phyloP scores from a whole-genome alignment of 2,797 vertebrate genomes.

The Petrocephalus sullivani region DNA sequence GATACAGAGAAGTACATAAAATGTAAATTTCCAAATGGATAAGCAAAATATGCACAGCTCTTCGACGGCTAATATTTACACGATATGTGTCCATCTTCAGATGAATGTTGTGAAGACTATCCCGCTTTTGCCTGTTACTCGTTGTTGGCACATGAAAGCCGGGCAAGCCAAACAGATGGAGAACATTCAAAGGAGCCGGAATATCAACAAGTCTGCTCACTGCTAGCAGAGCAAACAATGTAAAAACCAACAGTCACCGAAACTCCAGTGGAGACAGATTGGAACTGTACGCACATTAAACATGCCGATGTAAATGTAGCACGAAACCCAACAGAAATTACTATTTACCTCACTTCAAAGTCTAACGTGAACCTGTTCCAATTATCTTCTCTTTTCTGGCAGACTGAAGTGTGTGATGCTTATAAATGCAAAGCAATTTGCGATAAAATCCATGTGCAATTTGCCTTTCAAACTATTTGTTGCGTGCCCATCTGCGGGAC shows the following conservation, averaged over 20 bases:
- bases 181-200: background rate
- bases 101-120: background rate
- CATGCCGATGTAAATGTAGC: background rate
- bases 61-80: background rate
- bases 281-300: background rate
- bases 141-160: background rate
- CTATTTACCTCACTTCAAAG: background rate
- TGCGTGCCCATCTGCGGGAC: background rate
- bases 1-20: background rate
- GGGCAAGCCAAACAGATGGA: background rate
- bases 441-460: background rate
- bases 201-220: background rate
- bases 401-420: background rate
- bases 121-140: background rate
- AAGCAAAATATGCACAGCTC: background rate
- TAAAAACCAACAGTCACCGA: background rate
- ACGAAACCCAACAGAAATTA: background rate
- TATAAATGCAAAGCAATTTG: conserved; percentile 7
- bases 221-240: background rate
- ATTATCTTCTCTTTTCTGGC: background rate
- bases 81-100: background rate
- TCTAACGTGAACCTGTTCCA: background rate
- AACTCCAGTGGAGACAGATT: background rate
- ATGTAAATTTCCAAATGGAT: background rate
- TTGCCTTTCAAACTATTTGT: conserved; percentile 5